Conservation (phyloP, 2,888 invertebrate genomes). For the Dynastes grantii region DNA sequence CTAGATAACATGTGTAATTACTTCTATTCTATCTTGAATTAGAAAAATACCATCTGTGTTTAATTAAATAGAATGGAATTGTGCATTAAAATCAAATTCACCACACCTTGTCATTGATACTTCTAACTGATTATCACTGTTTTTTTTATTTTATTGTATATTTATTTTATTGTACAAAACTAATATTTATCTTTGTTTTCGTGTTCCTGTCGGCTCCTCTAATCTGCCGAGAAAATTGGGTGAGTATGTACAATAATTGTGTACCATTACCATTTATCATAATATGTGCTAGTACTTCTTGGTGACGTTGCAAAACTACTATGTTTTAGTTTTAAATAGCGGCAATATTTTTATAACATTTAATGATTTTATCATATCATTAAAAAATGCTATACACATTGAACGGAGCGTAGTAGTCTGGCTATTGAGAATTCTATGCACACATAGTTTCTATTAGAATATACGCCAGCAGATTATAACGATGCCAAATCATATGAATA, state of each 20-base stretch:
- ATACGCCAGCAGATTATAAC: no score
- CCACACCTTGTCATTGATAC: slow-evolving; percentile 28
- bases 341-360: not conserved
- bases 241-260: slow-evolving; percentile 34
- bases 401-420: no score
- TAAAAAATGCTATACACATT: no score
- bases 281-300: not conserved
- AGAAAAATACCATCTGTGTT: no score
- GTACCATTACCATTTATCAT: slow-evolving; percentile 7
- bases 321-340: slow-evolving; percentile 1
- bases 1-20: no score
- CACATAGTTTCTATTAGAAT: no score
- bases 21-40: no score
- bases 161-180: slow-evolving; percentile 29
- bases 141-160: slow-evolving; percentile 5
- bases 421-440: no score
- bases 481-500: no score
- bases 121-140: slow-evolving; percentile 34
- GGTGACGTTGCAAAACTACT: not conserved
- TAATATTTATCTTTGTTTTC: slow-evolving; percentile 55
- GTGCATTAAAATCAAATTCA: no score
- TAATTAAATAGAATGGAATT: no score
- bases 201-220: slow-evolving; percentile 52
- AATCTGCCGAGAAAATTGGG: slow-evolving; percentile 19
- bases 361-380: no score